Evolutionary conservation across 2,888 invertebrate species (phyloP).

Genomic region (Tenodera sinensis): DNA sequence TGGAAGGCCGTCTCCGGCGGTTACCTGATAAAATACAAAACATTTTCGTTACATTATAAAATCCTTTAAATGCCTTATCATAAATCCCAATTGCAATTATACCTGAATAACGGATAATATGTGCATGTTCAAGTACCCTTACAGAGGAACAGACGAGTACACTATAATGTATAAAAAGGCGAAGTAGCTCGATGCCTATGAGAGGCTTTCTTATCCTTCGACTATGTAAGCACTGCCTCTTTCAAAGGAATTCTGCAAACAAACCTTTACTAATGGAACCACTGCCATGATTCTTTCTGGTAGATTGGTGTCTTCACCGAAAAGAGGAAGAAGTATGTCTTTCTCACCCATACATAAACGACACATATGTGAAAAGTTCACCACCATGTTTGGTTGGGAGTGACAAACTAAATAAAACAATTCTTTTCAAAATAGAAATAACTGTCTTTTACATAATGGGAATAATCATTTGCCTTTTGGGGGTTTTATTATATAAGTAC

Average conservation of each 20-base stretch:
- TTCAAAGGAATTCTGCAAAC: background rate
- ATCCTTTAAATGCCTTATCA: background rate
- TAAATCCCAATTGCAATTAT: background rate
- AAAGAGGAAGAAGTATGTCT: background rate
- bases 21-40: background rate
- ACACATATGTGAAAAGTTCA: background rate
- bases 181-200: background rate
- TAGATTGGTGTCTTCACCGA: background rate
- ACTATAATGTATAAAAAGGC: background rate
- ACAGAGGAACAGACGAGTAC: background rate
- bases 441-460: background rate
- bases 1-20: slow-evolving; percentile 3
- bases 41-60: background rate
- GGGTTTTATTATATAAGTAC: background rate
- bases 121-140: too few species aligned
- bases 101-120: background rate
- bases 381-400: background rate
- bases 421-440: background rate
- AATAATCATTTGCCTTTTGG: background rate
- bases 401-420: background rate
- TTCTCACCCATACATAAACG: slow-evolving; percentile 5
- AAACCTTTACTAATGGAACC: background rate
- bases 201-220: background rate
- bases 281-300: slow-evolving; percentile 10
- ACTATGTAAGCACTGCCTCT: background rate